Base-by-base conservation (phyloP, 2,113 vertebrate genomes). In the Oophaga pumilio region DNA sequence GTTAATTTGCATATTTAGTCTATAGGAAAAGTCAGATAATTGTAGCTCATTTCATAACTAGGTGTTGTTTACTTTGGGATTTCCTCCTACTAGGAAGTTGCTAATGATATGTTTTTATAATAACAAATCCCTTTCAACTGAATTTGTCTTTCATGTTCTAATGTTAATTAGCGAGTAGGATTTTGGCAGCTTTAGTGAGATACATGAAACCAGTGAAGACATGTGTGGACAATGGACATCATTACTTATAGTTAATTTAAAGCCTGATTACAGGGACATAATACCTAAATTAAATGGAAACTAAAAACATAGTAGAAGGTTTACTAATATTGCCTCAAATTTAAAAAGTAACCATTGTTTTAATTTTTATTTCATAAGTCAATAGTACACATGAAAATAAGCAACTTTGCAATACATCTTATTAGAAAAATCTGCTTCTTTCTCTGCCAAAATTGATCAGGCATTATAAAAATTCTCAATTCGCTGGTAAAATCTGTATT, bases 61-160 rank as follows among this genome's bases (percentile, higher is more conserved):
- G 49, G 20, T 76, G 4, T 76, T 76, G 74, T 76, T 76, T 76
- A n/a, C 20, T 2, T 53, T 76, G 73, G 73, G 73, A 76, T 50
- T 76, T 76, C 73, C 43, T 22, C 73, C 17, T 50, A 76, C 15
- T 11, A 53, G 74, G 74, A 76, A 76, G 49, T n/a, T 18, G 8
- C 50, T 73, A 43, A 73, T 73, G 17, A 6, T 73, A 17, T 73
- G 69, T 73, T 53, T 76, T 53, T 52, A 13, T n/a, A 12, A 52
- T 22, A 76, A 11, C 20, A 53, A 76, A 76, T 76, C 74, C 74
- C 13, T n/a, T 76, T 76, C 18, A 50, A 22, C 73, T 76, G 18
- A 9, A 22, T 22, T 50, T 52, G 49, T 17, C 74, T 76, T 76
- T 76, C 20, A 76, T 76, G 20, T 76, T 52, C 74, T 53, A 76